These are phyloP conservation scores for Glaucomys volans DNA, from an alignment of 2,113 vertebrate species.

Conservation along the genomic window DNA sequence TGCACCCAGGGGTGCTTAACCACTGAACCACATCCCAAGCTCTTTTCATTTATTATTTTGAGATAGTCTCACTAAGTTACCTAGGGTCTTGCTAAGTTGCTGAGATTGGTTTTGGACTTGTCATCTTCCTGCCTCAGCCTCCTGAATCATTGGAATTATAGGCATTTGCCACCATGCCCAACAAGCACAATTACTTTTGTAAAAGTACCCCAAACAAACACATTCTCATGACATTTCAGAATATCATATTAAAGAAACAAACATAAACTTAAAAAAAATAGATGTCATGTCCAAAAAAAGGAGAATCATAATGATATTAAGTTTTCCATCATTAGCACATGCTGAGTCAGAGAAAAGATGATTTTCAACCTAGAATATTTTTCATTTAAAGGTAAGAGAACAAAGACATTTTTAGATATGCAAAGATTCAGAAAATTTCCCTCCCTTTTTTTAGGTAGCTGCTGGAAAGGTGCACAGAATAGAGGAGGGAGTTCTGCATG, in stretches of 20 bases:
- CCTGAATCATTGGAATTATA: no score
- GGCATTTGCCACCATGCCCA: neutral
- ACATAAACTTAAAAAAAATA: neutral
- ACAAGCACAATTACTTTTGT: neutral
- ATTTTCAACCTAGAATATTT: neutral
- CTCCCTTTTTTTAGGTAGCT: neutral
- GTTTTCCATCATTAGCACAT: neutral
- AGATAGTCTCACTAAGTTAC: no score
- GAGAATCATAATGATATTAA: neutral
- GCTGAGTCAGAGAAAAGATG: neutral
- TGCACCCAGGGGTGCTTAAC: no score
- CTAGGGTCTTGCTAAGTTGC: no score
- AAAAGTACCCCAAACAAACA: neutral
- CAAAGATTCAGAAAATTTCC: constrained; percentile 3
- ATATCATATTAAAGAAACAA: neutral
- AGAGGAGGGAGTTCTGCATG: neutral
- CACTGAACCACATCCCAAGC: no score
- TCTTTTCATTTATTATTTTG: no score
- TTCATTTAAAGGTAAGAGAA: neutral
- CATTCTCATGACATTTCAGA: constrained; percentile 3
- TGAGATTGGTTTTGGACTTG: no score
- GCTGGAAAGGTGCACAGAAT: neutral
- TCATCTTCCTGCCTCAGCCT: no score
- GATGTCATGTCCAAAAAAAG: neutral
- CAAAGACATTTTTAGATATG: constrained; percentile 15